phyloP scores from a whole-genome alignment of 2,797 vertebrate genomes.

The Podargus strigoides region DNA sequence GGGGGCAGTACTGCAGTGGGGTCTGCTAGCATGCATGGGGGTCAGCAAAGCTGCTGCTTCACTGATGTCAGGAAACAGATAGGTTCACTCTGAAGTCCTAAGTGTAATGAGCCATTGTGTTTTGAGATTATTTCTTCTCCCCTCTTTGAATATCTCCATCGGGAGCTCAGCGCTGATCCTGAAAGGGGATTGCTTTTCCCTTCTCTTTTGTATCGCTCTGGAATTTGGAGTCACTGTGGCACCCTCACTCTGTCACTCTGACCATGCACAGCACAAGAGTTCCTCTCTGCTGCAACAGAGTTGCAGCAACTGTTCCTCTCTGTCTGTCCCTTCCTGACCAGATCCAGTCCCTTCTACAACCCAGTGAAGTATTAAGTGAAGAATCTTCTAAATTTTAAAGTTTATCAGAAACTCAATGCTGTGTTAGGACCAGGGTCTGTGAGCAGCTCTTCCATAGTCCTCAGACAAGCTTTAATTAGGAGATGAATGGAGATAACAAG shows the following conservation, averaged over 20 bases:
- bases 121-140: not conserved
- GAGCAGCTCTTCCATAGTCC: not conserved
- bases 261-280: not conserved
- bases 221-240: not conserved
- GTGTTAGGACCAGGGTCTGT: not conserved
- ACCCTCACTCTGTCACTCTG: rapidly evolving
- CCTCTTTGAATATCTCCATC: not conserved
- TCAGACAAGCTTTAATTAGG: not conserved
- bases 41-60: not conserved
- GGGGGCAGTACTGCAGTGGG: not conserved
- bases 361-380: not conserved
- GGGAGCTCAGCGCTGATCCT: not conserved
- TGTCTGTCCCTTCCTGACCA: not conserved
- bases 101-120: not conserved
- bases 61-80: not conserved
- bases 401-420: not conserved
- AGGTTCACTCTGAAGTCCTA: not conserved
- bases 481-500: not conserved
- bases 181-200: not conserved
- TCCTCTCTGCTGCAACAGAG: not conserved
- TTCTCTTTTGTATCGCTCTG: not conserved
- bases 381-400: rapidly evolving
- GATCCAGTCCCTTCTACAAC: not conserved
- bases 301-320: too few species aligned
- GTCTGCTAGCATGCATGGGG: rapidly evolving